phyloP scores from a whole-genome alignment of 2,888 invertebrate species.

The Drosophila nr. medialis region DNA sequence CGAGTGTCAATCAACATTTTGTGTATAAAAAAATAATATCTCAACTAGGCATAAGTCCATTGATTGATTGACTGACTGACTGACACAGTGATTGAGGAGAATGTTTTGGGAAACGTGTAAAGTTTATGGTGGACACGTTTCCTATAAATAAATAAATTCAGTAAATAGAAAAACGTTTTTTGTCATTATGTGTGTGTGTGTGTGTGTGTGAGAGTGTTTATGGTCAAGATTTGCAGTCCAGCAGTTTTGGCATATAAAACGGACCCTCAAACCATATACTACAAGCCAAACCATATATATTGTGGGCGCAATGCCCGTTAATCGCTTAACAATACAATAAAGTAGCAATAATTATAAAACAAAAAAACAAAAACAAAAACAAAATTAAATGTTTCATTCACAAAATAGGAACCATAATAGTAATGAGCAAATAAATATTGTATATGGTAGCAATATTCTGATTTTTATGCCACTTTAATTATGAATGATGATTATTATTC shows the following conservation, averaged over 20 bases:
- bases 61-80: conserved; percentile 33
- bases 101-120: conserved; percentile 54
- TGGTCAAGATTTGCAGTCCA: conserved; percentile 73
- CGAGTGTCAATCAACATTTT: conserved; percentile 72
- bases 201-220: conserved; percentile 45
- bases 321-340: conserved; percentile 84
- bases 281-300: conserved; percentile 38
- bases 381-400: conserved; percentile 70
- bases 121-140: conserved; percentile 50
- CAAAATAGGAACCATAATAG: conserved; percentile 29
- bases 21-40: conserved; percentile 30
- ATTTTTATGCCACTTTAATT: conserved; percentile 73
- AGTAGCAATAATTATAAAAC: conserved; percentile 83
- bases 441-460: conserved; percentile 76
- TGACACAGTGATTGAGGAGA: conserved; percentile 18
- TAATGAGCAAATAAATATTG: conserved; percentile 53
- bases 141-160: conserved; percentile 12
- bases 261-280: background rate
- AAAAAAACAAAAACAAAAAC: conserved; percentile 43
- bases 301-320: conserved; percentile 63
- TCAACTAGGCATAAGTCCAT: conserved; percentile 33
- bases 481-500: conserved; percentile 58
- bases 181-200: background rate
- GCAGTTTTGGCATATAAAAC: conserved; percentile 37
- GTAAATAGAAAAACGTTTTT: conserved; percentile 24